Evolutionary conservation across 2,888 invertebrate species (phyloP), one percentile per base, ranked within the genome.

Genomic region (Alentia gelatinosa): DNA sequence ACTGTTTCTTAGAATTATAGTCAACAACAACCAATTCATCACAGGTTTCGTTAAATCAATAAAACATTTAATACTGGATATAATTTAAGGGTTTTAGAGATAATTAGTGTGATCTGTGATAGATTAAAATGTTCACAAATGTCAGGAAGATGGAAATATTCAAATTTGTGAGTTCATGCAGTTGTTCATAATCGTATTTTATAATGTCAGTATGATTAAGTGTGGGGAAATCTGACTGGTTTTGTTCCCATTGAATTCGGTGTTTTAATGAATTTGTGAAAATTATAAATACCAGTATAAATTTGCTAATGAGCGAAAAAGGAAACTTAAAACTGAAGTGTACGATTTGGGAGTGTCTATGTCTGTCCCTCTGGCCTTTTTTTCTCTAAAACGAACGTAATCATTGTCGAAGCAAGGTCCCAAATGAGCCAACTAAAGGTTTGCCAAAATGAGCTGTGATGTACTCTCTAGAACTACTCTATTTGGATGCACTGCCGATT

Each of bases 301-400:
- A 47, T 47, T 47, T 47, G 47, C 9, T 9, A 47, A 47, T 12
- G 19, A 47, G 19, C 9, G 3, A 19, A 74, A 19, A 35, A 37
- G 35, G 26, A 68, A 26, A 3, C 26, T 68, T 30, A 68, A 4
- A 68, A 5, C n/a, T 79, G 37, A 79, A 33, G 37, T 79, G 30
- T 68, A 30, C 4, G 7, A 12, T 33, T 15, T 74, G 74, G 12
- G 33, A 33, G 68, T 33, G 1, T 15, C 33, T 74, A 37, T 37
- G 4, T 12, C 7, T 79, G 79, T 79, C 79, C 79, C 79, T 79
- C 79, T 35, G 79, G 79, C 79, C 79, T 79, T 79, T n/a, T 79
- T 19, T 1, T 5, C n/a, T 35, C 26, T 79, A 23, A 79, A 19
- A 37, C 12, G 23, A 79, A 33, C 74, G 12, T 35, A 39, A 23